phyloP scores from a whole-genome alignment of 2,113 vertebrate genomes.

The Leucosticte australis region DNA sequence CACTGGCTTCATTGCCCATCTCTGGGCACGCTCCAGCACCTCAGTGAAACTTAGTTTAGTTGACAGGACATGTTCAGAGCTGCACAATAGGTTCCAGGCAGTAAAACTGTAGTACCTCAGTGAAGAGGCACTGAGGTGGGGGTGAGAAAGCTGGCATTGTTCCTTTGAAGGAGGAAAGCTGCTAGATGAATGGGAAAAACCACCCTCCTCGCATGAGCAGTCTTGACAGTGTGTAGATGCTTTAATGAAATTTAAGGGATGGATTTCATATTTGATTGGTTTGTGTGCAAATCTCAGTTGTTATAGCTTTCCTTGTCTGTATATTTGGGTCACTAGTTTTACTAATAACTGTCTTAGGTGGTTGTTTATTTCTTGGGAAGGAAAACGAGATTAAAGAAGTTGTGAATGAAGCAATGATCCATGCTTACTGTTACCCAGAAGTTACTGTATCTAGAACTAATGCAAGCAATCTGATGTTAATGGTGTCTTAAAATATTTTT shows the following conservation, averaged over 20 bases:
- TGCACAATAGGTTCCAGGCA: background rate
- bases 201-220: background rate
- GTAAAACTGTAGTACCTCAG: background rate
- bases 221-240: background rate
- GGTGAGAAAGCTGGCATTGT: background rate
- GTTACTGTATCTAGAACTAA: background rate
- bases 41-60: background rate
- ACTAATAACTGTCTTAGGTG: background rate
- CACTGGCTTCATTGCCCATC: rapidly evolving
- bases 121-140: background rate
- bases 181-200: background rate
- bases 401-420: background rate
- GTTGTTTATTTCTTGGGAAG: background rate
- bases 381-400: background rate
- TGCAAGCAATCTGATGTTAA: background rate
- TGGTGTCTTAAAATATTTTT: background rate
- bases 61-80: background rate
- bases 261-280: background rate
- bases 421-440: background rate
- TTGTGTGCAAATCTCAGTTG: background rate
- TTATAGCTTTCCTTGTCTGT: background rate
- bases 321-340: background rate
- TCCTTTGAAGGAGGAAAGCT: background rate
- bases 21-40: background rate
- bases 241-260: background rate